A percentile compares a stretch with the other conserved stretches of the same genome.
Evolutionary conservation across 30 jellyfish, hydroid and myxozoan species (phyloP).

Genomic region (Sanderia malayensis): DNA sequence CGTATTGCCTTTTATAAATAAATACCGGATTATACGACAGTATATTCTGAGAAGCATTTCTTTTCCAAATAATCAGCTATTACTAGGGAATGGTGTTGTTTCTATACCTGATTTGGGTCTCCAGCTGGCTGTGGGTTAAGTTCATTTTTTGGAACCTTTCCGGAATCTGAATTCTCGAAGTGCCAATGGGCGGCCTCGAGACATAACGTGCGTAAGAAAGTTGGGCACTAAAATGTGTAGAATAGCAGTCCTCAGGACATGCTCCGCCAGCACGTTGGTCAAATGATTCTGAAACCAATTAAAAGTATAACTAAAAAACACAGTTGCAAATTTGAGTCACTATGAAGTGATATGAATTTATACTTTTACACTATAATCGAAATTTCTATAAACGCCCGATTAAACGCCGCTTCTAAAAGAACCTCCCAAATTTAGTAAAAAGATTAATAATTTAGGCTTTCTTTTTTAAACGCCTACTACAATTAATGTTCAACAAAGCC

Average conservation of each 20-base stretch:
- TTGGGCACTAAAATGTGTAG: slow-evolving; percentile 68
- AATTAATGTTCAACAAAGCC: too few species aligned
- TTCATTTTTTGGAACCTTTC: slow-evolving; percentile 19
- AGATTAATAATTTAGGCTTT: background rate
- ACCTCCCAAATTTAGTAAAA: background rate
- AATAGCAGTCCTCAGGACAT: slow-evolving; percentile 94
- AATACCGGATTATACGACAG: too few species aligned
- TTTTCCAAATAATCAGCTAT: too few species aligned
- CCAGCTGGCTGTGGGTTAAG: slow-evolving; percentile 28
- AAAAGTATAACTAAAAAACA: too few species aligned
- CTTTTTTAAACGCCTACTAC: too few species aligned
- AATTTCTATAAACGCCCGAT: too few species aligned
- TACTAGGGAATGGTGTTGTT: slow-evolving; percentile 78
- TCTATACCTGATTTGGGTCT: slow-evolving; percentile 64
- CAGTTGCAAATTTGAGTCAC: background rate
- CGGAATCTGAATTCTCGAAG: slow-evolving; percentile 20
- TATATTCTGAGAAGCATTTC: too few species aligned
- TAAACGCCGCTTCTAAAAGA: background rate
- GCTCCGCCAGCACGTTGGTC: slow-evolving; percentile 82
- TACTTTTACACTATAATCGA: too few species aligned
- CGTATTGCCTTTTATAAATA: too few species aligned
- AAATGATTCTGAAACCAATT: slow-evolving; percentile 75
- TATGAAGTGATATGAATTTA: too few species aligned
- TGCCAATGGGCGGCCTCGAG: slow-evolving; percentile 73
- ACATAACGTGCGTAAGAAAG: slow-evolving; percentile 86